Evolutionary conservation across 2,113 vertebrate genomes (phyloP).

Genomic region (Brachyistius frenatus): DNA sequence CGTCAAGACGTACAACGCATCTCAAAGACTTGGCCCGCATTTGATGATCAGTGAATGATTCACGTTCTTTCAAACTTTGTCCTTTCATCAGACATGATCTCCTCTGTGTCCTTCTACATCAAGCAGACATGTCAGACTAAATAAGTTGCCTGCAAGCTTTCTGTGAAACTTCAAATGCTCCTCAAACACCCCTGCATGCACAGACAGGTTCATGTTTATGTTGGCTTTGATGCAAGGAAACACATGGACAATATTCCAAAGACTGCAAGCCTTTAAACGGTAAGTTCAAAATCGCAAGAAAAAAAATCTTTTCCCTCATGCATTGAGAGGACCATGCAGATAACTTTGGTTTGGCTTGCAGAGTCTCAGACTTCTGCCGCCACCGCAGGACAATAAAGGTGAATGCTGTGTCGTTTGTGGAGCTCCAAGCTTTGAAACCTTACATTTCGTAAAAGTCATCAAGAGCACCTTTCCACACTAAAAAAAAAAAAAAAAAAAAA

Average conservation of each 20-base stretch:
- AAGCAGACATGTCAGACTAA: conserved; percentile 64
- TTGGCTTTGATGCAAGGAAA: conserved; percentile 69
- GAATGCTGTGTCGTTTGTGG: background rate
- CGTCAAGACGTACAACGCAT: conserved; percentile 1
- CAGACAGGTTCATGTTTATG: conserved; percentile 70
- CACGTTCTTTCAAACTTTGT: background rate
- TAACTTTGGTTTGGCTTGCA: background rate
- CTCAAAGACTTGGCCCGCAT: conserved; percentile 49
- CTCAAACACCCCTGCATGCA: conserved; percentile 44
- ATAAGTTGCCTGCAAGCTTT: conserved; percentile 57
- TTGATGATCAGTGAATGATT: background rate
- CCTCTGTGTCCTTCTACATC: conserved; percentile 40
- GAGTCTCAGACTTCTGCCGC: background rate
- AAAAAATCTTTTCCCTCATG: background rate
- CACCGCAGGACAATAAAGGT: background rate
- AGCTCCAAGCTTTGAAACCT: background rate
- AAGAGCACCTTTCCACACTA: background rate
- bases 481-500: background rate
- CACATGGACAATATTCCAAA: conserved; percentile 45
- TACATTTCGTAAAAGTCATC: conserved; percentile 6
- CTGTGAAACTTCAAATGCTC: conserved; percentile 38
- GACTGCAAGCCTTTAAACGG: conserved; percentile 40
- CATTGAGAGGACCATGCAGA: background rate
- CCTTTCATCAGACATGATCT: conserved; percentile 68
- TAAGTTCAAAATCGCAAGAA: conserved; percentile 16